These are phyloP conservation scores for Dissostichus mawsoni DNA, from an alignment of 2,113 vertebrate genomes.

Conservation along the genomic window DNA sequence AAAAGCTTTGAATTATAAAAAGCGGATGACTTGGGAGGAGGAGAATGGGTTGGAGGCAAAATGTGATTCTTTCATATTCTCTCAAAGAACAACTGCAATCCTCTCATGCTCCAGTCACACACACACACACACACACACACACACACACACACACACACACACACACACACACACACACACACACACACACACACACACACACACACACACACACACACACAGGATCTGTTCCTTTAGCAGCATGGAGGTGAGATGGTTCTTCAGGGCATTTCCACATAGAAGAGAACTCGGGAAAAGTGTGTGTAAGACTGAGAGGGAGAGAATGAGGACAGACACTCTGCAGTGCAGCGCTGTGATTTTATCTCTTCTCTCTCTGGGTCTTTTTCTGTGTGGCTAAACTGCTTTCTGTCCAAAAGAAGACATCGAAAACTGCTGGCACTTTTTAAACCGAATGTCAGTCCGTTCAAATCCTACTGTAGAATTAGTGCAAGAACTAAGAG, in stretches of 20 bases:
- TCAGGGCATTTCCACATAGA: constrained; percentile 1
- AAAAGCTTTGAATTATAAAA: constrained; percentile 21
- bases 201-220: constrained; percentile 3
- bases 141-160: neutral
- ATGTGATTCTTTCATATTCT: constrained; percentile 8
- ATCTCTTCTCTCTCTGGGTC: constrained; percentile 5
- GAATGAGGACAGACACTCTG: constrained; percentile 27
- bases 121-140: neutral
- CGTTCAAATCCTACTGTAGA: neutral
- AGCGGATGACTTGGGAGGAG: neutral
- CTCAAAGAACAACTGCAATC: constrained; percentile 1
- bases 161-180: neutral
- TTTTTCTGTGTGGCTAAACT: neutral
- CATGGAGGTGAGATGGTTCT: constrained; percentile 15
- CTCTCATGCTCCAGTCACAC: neutral
- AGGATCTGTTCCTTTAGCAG: constrained; percentile 9
- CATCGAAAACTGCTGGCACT: neutral
- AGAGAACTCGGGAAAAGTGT: neutral
- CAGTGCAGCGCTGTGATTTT: constrained; percentile 24
- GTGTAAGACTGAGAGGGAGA: neutral
- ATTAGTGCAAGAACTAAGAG: neutral
- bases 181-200: neutral
- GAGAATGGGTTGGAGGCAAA: neutral
- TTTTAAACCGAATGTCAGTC: neutral
- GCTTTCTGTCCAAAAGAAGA: neutral